A percentile compares a stretch with the other conserved stretches of the same genome.
These are phyloP conservation scores for Physocephala rufipes DNA, from an alignment of 2,888 invertebrate genomes.

Conservation along the genomic window DNA sequence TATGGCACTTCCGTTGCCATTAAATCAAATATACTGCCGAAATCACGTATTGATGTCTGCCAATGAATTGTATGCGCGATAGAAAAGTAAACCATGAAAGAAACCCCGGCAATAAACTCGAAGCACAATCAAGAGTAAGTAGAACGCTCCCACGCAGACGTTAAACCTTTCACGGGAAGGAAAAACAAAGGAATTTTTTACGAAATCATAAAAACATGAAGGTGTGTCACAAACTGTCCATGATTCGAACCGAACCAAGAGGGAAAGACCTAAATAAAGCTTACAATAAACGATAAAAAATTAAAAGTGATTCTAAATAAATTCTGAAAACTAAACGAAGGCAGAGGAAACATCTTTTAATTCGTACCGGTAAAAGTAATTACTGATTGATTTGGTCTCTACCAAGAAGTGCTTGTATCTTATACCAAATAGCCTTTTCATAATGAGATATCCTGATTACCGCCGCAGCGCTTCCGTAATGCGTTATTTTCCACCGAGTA, in stretches of 20 bases:
- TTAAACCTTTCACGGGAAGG: no score
- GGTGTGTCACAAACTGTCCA: constrained; percentile 10
- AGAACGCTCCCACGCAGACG: constrained; percentile 14
- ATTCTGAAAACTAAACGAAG: no score
- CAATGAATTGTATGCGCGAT: not conserved
- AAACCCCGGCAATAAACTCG: not conserved
- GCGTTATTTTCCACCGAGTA: no score
- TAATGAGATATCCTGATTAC: no score
- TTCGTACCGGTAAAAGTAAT: no score
- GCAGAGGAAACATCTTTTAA: no score
- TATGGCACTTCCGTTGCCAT: constrained; percentile 26
- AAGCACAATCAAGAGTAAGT: not conserved
- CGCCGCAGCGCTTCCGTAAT: no score
- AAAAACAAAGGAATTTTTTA: no score
- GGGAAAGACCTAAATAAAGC: not conserved
- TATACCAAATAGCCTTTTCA: no score
- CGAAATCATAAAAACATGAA: not conserved
- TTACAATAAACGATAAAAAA: not conserved
- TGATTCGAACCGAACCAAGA: constrained; percentile 20
- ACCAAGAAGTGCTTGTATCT: no score
- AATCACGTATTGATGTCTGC: constrained; percentile 22
- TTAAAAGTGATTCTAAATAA: not conserved
- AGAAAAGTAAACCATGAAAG: not conserved
- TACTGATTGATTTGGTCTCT: no score
- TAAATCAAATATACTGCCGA: not conserved